These are phyloP conservation scores for Mixornis gularis DNA, from an alignment of 2,113 vertebrate genomes.

Conservation along the genomic window DNA sequence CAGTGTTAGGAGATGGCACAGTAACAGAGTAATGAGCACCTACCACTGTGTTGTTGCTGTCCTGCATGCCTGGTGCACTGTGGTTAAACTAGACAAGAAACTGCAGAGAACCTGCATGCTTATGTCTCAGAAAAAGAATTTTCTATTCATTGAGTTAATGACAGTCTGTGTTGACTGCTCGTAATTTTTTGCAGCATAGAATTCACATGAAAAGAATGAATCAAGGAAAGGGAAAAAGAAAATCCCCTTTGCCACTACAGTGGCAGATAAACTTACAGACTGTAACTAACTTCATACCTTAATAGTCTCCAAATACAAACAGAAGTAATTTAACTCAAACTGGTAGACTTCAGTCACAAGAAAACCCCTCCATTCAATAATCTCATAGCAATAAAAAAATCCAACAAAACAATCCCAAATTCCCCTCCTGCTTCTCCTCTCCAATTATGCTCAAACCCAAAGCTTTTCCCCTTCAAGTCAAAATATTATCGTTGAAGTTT, in stretches of 20 bases:
- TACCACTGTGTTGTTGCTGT: background rate
- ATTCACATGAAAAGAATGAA: background rate
- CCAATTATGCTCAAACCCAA: background rate
- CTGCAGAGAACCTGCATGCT: background rate
- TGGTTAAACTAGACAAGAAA: background rate
- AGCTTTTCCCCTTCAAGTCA: background rate
- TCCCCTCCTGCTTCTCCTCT: fast-evolving
- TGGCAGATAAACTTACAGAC: background rate
- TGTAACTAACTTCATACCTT: background rate
- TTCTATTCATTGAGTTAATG: background rate
- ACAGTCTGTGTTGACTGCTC: background rate
- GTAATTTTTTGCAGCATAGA: background rate
- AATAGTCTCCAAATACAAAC: background rate
- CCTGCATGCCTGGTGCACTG: background rate
- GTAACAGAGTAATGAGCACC: background rate
- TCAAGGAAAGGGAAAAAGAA: background rate
- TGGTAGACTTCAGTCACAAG: background rate
- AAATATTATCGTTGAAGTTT: background rate
- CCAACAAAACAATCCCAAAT: background rate
- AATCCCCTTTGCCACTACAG: background rate
- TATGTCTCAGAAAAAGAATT: background rate
- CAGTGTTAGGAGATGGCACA: background rate
- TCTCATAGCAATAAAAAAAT: fast-evolving
- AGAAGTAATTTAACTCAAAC: background rate
- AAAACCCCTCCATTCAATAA: background rate